Percentiles rank a stretch among this genome's conserved stretches.
phyloP scores from a whole-genome alignment of 2,113 vertebrate genomes.

The Neolamprologus hecqui region DNA sequence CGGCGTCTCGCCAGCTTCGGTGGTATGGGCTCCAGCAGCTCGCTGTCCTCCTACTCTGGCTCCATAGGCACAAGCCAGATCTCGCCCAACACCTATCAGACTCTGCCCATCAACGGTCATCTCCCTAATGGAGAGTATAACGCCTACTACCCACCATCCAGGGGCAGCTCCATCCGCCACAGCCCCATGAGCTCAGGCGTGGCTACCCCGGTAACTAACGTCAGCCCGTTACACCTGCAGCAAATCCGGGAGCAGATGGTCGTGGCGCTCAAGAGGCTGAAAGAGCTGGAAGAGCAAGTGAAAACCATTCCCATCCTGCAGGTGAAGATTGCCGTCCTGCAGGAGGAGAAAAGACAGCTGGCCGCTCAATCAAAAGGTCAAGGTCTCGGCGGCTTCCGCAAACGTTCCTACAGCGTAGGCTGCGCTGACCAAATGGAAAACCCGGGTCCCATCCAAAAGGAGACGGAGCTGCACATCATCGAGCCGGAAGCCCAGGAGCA shows the following conservation, averaged over 20 bases:
- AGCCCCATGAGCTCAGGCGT: slow-evolving; percentile 92
- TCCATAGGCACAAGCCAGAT: slow-evolving; percentile 71
- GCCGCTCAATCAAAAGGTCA: slow-evolving; percentile 82
- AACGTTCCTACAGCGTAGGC: slow-evolving; percentile 89
- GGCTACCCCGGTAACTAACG: slow-evolving; percentile 87
- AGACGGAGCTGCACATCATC: slow-evolving; percentile 84
- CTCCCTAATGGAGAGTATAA: slow-evolving; percentile 78
- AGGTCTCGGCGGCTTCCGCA: slow-evolving; percentile 73
- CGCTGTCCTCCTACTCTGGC: slow-evolving; percentile 83
- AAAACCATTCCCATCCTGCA: slow-evolving; percentile 92
- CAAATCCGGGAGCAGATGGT: slow-evolving; percentile 98
- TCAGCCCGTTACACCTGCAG: slow-evolving; percentile 90
- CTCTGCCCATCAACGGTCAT: slow-evolving; percentile 77
- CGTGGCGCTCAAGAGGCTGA: slow-evolving; percentile 84
- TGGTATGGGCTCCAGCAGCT: slow-evolving; percentile 86
- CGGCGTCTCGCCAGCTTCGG: slow-evolving; percentile 91
- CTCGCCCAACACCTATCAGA: slow-evolving; percentile 67
- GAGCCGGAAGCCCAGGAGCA: slow-evolving; percentile 79
- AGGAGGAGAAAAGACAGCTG: slow-evolving; percentile 91
- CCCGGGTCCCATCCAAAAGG: slow-evolving; percentile 64
- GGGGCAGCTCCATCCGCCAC: slow-evolving; percentile 90
- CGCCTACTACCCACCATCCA: slow-evolving; percentile 75
- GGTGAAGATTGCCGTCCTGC: slow-evolving; percentile 94
- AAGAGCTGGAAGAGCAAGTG: slow-evolving; percentile 92
- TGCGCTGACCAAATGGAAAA: slow-evolving; percentile 85